phyloP scores from a whole-genome alignment of 2,797 vertebrate genomes.

The Philypnodon macrostomus region DNA sequence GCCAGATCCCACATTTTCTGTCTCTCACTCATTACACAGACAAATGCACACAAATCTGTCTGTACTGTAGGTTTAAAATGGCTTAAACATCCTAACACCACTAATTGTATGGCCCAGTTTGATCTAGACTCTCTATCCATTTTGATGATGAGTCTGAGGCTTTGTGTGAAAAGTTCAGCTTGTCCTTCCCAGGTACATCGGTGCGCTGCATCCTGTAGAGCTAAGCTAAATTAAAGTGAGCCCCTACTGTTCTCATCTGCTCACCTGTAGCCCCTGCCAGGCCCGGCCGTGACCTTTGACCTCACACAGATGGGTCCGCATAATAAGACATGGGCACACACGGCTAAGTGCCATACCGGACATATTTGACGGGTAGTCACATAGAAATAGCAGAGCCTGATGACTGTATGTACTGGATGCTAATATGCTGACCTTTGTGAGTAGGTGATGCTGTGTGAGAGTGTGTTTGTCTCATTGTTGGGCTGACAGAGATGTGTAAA shows the following conservation, averaged over 20 bases:
- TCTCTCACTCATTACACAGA: slow-evolving; percentile 47
- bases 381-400: slow-evolving; percentile 37
- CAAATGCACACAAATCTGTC: slow-evolving; percentile 33
- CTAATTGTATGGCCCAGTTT: slow-evolving; percentile 8
- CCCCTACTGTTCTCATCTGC: slow-evolving; percentile 84
- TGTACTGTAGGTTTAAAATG: slow-evolving; percentile 35
- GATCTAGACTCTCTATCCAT: slow-evolving; percentile 37
- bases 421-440: slow-evolving; percentile 61
- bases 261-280: slow-evolving; percentile 75
- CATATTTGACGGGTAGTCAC: slow-evolving; percentile 61
- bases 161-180: slow-evolving; percentile 74
- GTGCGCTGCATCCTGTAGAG: slow-evolving; percentile 61
- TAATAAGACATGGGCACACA: slow-evolving; percentile 69
- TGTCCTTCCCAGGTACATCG: slow-evolving; percentile 66
- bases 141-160: slow-evolving; percentile 51
- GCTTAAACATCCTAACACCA: too few species aligned
- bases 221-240: slow-evolving; percentile 84
- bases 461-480: slow-evolving; percentile 38
- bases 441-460: slow-evolving; percentile 40
- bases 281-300: slow-evolving; percentile 75
- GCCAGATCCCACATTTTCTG: slow-evolving; percentile 76
- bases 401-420: slow-evolving; percentile 40
- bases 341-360: slow-evolving; percentile 63
- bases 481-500: slow-evolving; percentile 53
- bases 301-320: slow-evolving; percentile 82